Evolutionary conservation across 1,140 invertebrate genomes (phyloP), one percentile per base, ranked within the genome.

Genomic region (Adelges cooleyi): DNA sequence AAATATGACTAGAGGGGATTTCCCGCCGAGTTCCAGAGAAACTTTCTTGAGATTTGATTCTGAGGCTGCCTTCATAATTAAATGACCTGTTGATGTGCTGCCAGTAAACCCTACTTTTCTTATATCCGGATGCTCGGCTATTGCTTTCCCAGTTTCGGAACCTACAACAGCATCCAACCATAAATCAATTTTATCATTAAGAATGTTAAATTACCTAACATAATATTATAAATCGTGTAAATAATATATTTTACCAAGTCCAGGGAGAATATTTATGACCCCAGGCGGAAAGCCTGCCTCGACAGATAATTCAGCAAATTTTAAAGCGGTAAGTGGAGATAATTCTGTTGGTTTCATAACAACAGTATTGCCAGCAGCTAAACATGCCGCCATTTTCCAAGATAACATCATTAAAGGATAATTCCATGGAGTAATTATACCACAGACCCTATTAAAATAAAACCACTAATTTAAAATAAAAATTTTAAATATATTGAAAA

Each of bases 361-460:
- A 3, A 84, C 80, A 22, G 82, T 84, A 71, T 97, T 98, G 11
- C 95, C 94, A 18, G 90, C 90, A 0, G 92, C 89, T 18, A 99
- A 78, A 68, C 95, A 96, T 0, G 95, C 94, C 0, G 92, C 95
- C 80, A 98, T 86, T 73, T 99, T 98, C 94, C 94, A 98, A 0
- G 93, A 91, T n/a, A 95, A 78, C 94, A 99, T 98, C 81, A 97
- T 86, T 9, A 98, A 73, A 0, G 95, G 94, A 73, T 97, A 99
- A 74, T 98, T 98, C 95, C 95, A 98, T 0, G 95, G 95, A 4
- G 95, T 97, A 20, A 98, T 87, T 42, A 97, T 80, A 0, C 88
- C 95, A 75, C 91, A 95, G 11, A 99, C 94, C 0, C 86, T 68
- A 38, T 25, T 36, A 48, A 40, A 2, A 42, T 33, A 6, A 33